Evolutionary conservation across 2,113 vertebrate species (phyloP).

Genomic region (Caranx ignobilis): DNA sequence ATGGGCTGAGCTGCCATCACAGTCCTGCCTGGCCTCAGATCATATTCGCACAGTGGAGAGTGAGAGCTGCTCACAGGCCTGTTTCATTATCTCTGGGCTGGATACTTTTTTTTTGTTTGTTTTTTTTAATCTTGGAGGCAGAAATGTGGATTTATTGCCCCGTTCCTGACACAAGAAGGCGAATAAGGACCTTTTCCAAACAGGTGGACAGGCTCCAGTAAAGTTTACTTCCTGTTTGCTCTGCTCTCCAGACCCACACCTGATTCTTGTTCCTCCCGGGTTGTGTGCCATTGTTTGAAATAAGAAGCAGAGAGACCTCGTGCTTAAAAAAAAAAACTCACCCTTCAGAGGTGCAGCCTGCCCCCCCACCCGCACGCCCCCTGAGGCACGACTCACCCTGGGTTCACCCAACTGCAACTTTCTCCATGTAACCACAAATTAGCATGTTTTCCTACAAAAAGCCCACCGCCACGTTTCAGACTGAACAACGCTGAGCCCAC

Average conservation of each 20-base stretch:
- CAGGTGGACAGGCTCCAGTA: not conserved
- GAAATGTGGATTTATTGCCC: not conserved
- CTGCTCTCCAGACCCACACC: no score
- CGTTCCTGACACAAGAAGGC: not conserved
- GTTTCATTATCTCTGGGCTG: no score
- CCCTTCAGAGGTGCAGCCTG: slow-evolving; percentile 4
- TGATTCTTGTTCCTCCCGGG: not conserved
- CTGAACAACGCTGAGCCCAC: not conserved
- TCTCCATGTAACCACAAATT: slow-evolving; percentile 7
- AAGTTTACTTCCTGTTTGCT: no score
- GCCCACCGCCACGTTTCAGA: not conserved
- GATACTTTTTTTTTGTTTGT: not conserved
- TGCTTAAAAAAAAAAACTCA: not conserved
- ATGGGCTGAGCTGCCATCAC: not conserved
- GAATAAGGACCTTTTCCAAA: not conserved
- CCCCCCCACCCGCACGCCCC: slow-evolving; percentile 4
- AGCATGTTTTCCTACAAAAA: slow-evolving; percentile 1
- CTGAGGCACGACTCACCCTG: not conserved
- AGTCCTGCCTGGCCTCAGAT: not conserved
- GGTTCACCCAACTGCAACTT: slow-evolving; percentile 20
- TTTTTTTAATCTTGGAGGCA: not conserved
- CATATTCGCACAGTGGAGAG: not conserved
- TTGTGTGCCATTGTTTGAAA: slow-evolving; percentile 17
- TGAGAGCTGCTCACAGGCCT: no score
- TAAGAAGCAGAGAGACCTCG: slow-evolving; percentile 4